A percentile compares a stretch with the other conserved stretches of the same genome.
Evolutionary conservation across 2,113 vertebrate species (phyloP).

Genomic region (Megaceryle maxima): DNA sequence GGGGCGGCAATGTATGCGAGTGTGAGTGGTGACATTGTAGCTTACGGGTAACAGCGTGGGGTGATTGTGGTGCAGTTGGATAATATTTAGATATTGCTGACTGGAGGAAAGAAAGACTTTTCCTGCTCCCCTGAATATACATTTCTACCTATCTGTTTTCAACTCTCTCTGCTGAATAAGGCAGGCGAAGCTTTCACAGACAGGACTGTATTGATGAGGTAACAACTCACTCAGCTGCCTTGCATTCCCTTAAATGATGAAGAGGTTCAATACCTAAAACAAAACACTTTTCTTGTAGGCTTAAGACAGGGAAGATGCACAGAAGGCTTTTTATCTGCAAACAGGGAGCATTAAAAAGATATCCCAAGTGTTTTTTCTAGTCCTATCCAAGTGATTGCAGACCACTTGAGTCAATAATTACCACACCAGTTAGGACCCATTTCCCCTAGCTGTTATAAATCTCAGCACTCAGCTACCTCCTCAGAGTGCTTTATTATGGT

Average conservation of each 20-base stretch:
- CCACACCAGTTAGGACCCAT: background rate
- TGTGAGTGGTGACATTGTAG: background rate
- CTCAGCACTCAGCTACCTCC: background rate
- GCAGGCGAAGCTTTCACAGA: background rate
- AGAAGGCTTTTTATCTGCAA: constrained; percentile 4
- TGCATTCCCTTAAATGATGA: constrained; percentile 41
- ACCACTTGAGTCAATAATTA: background rate
- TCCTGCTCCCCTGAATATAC: background rate
- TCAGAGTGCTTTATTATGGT: background rate
- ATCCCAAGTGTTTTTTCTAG: background rate
- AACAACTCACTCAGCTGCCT: constrained; percentile 1
- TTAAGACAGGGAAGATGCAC: background rate
- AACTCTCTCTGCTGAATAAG: background rate
- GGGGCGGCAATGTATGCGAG: background rate
- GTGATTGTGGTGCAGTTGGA: background rate
- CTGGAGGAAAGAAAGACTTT: background rate
- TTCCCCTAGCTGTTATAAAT: background rate
- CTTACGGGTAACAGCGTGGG: background rate
- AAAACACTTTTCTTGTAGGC: constrained; percentile 9
- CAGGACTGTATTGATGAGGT: constrained; percentile 3
- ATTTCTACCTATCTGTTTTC: background rate
- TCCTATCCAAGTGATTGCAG: background rate
- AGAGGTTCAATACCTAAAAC: constrained; percentile 20
- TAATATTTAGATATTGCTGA: background rate
- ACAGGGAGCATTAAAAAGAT: background rate